A percentile compares a stretch with the other conserved stretches of the same genome.
These are phyloP conservation scores for Tortricodes alternella DNA, from an alignment of 2,888 invertebrate genomes.

Conservation along the genomic window DNA sequence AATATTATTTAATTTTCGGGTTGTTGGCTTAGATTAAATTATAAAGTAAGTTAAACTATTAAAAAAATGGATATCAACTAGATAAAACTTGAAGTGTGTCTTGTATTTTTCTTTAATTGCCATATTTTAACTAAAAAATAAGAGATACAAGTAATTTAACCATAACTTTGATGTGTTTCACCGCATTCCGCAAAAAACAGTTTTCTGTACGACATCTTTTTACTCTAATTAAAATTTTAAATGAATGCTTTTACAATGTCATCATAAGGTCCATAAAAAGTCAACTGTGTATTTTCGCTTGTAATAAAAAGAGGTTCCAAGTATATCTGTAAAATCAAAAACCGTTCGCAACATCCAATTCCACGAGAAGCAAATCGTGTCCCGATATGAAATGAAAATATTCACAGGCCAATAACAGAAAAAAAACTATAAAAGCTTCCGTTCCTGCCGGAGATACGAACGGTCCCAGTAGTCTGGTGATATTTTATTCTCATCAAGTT, in stretches of 20 bases:
- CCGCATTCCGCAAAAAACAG: too few relatives aligned
- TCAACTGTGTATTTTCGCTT: background rate
- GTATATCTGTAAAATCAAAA: background rate
- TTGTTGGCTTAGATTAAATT: conserved; percentile 17
- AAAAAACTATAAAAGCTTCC: background rate
- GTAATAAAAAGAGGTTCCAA: background rate
- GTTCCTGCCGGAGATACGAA: background rate
- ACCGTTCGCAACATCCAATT: background rate
- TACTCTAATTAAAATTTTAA: too few relatives aligned
- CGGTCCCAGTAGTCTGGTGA: background rate
- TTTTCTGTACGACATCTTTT: too few relatives aligned
- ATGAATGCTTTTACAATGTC: too few relatives aligned
- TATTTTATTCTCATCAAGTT: background rate
- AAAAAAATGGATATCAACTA: too few relatives aligned
- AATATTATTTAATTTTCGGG: conserved; percentile 26
- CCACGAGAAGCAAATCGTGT: background rate
- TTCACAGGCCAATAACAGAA: background rate
- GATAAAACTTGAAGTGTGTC: background rate
- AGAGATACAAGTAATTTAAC: too few relatives aligned
- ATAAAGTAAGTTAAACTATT: background rate
- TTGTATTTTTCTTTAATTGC: too few relatives aligned
- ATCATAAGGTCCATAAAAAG: too few relatives aligned
- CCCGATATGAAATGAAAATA: background rate
- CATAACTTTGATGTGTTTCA: too few relatives aligned
- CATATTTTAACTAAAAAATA: too few relatives aligned